Evolutionary conservation across 2,888 invertebrate genomes (phyloP).

Genomic region (Sminthurinus aureus): DNA sequence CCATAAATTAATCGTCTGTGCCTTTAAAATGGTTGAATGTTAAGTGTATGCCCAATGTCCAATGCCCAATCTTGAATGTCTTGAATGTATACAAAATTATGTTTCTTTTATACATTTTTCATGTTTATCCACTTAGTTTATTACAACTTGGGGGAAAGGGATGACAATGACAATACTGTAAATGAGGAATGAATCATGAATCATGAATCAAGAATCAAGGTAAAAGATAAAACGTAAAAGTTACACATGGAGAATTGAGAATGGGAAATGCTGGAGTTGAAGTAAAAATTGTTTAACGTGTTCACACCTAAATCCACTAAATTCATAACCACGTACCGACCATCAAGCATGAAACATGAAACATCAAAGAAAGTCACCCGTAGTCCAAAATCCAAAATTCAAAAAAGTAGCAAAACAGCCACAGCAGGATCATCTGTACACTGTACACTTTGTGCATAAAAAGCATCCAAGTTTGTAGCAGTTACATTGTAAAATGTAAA

Average conservation of each 20-base stretch:
- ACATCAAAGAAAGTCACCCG: not conserved
- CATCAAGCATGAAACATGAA: not conserved
- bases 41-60: too few species aligned
- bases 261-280: not conserved
- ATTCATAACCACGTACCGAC: conserved; percentile 7
- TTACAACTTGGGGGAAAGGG: too few species aligned
- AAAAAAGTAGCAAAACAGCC: not conserved
- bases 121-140: too few species aligned
- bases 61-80: too few species aligned
- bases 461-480: too few species aligned
- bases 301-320: conserved; percentile 14
- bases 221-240: too few species aligned
- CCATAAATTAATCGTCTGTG: too few species aligned
- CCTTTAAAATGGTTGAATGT: too few species aligned
- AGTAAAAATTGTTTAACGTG: not conserved
- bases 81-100: too few species aligned
- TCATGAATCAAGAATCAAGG: too few species aligned
- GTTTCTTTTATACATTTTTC: too few species aligned
- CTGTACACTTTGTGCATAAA: not conserved
- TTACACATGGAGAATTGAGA: not conserved
- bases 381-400: not conserved
- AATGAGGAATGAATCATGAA: not conserved
- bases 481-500: not conserved
- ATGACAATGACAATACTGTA: not conserved
- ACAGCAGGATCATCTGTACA: not conserved